A percentile compares a stretch with the other conserved stretches of the same genome.
Conservation (phyloP, 2,888 invertebrate species). For the Nowickia ferox region DNA sequence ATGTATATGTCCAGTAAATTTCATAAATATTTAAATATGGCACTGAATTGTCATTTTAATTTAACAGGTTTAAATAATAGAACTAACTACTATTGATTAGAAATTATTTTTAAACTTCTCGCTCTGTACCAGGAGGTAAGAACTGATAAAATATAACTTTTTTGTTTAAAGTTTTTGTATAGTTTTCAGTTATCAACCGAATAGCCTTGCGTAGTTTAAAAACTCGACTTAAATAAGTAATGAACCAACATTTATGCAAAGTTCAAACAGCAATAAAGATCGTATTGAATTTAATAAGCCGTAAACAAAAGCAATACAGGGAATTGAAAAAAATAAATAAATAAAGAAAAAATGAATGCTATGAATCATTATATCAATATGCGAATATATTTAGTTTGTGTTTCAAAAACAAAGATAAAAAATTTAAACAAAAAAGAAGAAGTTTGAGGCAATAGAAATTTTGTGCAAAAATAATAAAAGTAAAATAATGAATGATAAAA, state of each 20-base stretch:
- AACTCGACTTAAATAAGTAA: constrained; percentile 46
- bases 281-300: constrained; percentile 52
- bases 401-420: constrained; percentile 49
- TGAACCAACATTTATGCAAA: constrained; percentile 53
- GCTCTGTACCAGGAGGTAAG: constrained; percentile 41
- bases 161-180: not conserved
- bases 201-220: constrained; percentile 54
- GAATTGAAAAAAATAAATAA: not conserved
- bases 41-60: not conserved
- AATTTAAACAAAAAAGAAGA: constrained; percentile 34
- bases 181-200: constrained; percentile 4
- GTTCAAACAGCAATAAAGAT: constrained; percentile 60
- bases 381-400: constrained; percentile 8
- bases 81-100: not conserved
- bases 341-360: constrained; percentile 22
- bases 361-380: constrained; percentile 49
- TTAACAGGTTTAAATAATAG: constrained; percentile 6
- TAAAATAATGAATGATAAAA: constrained; percentile 20
- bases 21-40: too few relatives aligned
- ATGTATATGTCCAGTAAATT: too few relatives aligned
- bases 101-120: constrained; percentile 27
- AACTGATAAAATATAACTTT: constrained; percentile 34
- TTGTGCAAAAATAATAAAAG: constrained; percentile 15
- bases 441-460: constrained; percentile 31
- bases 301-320: constrained; percentile 41